Base-by-base conservation (phyloP, 2,797 vertebrate species). In the Spinus pinus region DNA sequence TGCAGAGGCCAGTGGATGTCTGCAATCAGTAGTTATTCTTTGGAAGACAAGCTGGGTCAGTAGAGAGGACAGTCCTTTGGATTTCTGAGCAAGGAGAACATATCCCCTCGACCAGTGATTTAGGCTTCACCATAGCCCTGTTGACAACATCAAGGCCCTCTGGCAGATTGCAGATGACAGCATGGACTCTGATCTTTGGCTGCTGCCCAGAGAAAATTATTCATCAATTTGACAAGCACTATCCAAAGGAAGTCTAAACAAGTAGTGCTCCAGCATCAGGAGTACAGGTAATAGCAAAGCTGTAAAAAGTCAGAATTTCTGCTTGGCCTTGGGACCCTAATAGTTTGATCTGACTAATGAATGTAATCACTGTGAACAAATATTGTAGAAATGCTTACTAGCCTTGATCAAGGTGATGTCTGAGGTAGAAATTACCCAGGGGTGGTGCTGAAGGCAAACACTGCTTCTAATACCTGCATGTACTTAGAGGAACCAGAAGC, bases 151-250 rank as follows among this genome's bases (percentile, higher is more conserved):
- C 70, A 82, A 87, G 92, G 53, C 61, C 62, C 90, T 78, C 58
- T 81, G 87, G 62, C 72, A 93, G 85, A 82, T 58, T 78, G 79
- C 79, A 73, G 50, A 77, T 5, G 0, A 95, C 89, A 94, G 77
- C 89, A 78, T 42, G 80, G 79, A 86, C 77, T 65, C 67, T 92
- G 94, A 60, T 87, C 83, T 90, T 91, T 88, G 91, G 61, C 62
- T 92, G 81, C 53, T 69, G 31, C 83, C 81, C 77, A 71, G 77
- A 72, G 86, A 81, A 91, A 69, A 80, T 74, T 84, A 72, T 71
- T 78, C 70, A 74, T 87, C 80, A 80, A 25, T 93, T 35, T 6
- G 20, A 86, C 69, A 91, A 69, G 28, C 61, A 58, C 64, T 82
- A 7, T 74, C 57, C 31, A 87, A 77, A 82, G 66, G 50, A 91